Base-by-base conservation (phyloP, 2,113 vertebrate species). In the Megaceryle maxima region DNA sequence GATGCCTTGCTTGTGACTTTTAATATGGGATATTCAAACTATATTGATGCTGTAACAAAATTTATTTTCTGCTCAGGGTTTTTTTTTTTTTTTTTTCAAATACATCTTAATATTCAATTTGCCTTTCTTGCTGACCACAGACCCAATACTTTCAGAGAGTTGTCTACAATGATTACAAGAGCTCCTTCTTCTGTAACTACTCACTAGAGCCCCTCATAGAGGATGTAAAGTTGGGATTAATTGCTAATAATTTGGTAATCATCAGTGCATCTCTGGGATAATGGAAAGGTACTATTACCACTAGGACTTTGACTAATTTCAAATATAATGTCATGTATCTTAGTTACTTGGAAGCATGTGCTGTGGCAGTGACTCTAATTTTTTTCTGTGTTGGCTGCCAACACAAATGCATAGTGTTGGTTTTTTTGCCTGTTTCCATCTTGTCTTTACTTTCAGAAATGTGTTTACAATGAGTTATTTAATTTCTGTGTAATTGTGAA, bases 201-300 rank as follows among this genome's bases (percentile, higher is more conserved):
- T 77, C 83, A 59, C 75, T 41, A 81, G 43, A 78, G 43, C 51
- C 53, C 37, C 33, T 64, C 16, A 21, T 11, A 81, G 68, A 60
- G 22, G 37, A 56, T 48, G 12, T 26, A 57, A 92, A 82, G 60
- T 82, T 95, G 33, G 11, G 62, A 81, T 92, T 87, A 87, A 88
- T 82, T 92, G 62, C 64, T 88, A 73, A 88, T 95, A 19, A 76
- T 90, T 93, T 79, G 25, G 24, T 72, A 84, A 75, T 90, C 9
- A 62, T 62, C 48, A 68, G 31, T 41, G 43, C 51, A 68, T 90
- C 64, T 86, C 68, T 81, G 69, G 15, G 51, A 72, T 92, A 92
- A 75, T 56, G 72, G 68, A 77, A 77, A 86, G 68, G 74, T 86
- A 51, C 18, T 11, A 9, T 82, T 93, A 44, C 26, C 20, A 20